Evolutionary conservation across 1,140 invertebrate species (phyloP).

Genomic region (Dreissena rostriformis): DNA sequence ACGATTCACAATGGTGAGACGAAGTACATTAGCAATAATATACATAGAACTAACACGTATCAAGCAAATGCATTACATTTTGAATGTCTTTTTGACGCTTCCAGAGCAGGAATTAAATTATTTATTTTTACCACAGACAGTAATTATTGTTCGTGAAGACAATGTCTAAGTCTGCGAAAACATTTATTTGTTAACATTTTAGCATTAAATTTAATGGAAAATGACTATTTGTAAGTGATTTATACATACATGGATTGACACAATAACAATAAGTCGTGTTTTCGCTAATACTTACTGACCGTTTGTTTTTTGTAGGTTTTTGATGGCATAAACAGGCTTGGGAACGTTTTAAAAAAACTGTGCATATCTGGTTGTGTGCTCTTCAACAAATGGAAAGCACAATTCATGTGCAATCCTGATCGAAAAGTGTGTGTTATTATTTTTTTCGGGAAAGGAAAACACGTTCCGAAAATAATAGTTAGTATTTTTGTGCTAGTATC

Average conservation of each 20-base stretch:
- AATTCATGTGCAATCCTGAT: slow-evolving; percentile 65
- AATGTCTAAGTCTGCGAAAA: no score
- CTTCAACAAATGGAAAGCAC: slow-evolving; percentile 69
- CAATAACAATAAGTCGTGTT: no score
- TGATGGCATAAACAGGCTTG: slow-evolving; percentile 70
- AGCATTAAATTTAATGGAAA: no score
- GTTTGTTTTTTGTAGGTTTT: slow-evolving; percentile 67
- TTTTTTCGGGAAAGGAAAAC: slow-evolving; percentile 63
- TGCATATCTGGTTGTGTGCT: slow-evolving; percentile 71
- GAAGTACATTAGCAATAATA: not conserved
- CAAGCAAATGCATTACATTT: not conserved
- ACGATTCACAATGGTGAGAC: slow-evolving; percentile 70
- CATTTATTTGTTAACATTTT: no score
- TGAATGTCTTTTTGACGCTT: not conserved
- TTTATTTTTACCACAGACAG: no score
- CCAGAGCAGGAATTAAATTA: not conserved
- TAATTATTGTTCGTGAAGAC: no score
- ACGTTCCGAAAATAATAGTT: slow-evolving; percentile 54
- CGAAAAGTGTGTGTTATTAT: slow-evolving; percentile 60
- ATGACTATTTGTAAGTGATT: no score
- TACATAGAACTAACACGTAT: not conserved
- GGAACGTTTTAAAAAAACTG: slow-evolving; percentile 70
- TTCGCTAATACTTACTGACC: not conserved
- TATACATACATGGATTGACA: no score
- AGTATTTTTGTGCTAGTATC: not conserved